Evolutionary conservation across 2,888 invertebrate species (phyloP), one percentile per base, ranked within the genome.

Genomic region (Lochmaea crataegi): DNA sequence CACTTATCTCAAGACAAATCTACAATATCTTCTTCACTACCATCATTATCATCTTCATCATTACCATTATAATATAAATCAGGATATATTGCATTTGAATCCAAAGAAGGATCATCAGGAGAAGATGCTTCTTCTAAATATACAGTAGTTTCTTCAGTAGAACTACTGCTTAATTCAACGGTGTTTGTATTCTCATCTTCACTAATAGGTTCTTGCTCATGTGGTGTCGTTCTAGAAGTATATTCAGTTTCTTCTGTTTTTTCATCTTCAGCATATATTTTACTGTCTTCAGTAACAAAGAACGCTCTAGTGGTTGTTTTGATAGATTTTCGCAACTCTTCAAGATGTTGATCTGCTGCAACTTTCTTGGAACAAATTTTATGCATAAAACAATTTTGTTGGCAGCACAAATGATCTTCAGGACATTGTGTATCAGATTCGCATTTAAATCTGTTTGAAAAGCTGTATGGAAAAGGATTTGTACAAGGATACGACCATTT

Each of bases 311-410:
- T 42, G 3, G 63, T 58, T 42, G 9, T n/a, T 7, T 32, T 26
- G 22, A 18, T n/a, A 6, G 26, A 22, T 41, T 16, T 63, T 56
- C 42, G 58, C 16, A 67, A 10, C 11, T 71, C 71, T 26, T 63
- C 67, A 14, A 67, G 12, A 53, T 71, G 38, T 14, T 38, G 48
- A 41, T 58, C 26, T 18, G 2, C n/a, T 22, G 22, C 2, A 18
- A 71, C 66, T 56, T 51, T 48, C 45, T 65, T 77, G 1, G 75
- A 75, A 58, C 77, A 77, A 64, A 77, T 72, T 72, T 74, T 77
- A 22, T 77, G 77, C 11, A 14, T 18, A 48, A 75, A 77, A 51
- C 77, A 77, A 48, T 53, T 71, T 38, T 77, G 77, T 18, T 65
- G 48, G 22, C 77, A 77, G 18, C 77, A 77, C 68, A 68, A 72